phyloP scores from a whole-genome alignment of 2,888 invertebrate genomes.

The Smittia aterrima region DNA sequence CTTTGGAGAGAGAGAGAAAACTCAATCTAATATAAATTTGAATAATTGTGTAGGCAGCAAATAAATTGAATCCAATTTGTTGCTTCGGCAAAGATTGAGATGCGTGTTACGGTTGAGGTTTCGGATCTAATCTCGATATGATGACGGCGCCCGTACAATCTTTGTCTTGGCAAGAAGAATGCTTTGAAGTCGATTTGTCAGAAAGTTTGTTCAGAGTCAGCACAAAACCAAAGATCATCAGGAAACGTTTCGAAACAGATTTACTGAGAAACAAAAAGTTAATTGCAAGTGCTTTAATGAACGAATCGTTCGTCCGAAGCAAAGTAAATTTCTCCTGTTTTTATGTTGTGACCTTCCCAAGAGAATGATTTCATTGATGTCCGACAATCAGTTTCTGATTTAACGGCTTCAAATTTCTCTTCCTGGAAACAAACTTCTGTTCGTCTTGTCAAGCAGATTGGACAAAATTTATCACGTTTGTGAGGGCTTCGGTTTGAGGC shows the following conservation, averaged over 20 bases:
- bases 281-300: slow-evolving; percentile 6
- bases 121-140: slow-evolving; percentile 24
- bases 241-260: background rate
- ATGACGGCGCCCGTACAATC: slow-evolving; percentile 15
- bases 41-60: slow-evolving; percentile 32
- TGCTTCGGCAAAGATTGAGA: background rate
- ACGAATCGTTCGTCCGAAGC: background rate
- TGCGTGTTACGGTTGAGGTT: background rate
- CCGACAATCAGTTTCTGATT: slow-evolving; percentile 22
- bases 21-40: slow-evolving; percentile 5
- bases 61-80: slow-evolving; percentile 40
- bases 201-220: background rate
- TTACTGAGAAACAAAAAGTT: slow-evolving; percentile 19
- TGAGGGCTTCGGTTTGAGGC: background rate
- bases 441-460: background rate
- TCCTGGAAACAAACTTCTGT: background rate
- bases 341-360: background rate
- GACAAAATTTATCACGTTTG: slow-evolving; percentile 25
- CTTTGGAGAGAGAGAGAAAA: background rate
- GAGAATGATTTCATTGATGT: slow-evolving; percentile 29
- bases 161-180: background rate
- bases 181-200: background rate
- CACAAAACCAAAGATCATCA: slow-evolving; percentile 14
- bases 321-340: slow-evolving; percentile 6
- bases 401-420: slow-evolving; percentile 18